Percentiles rank a stretch among this genome's conserved stretches.
Evolutionary conservation across 2,113 vertebrate genomes (phyloP).

Genomic region (Columbina picui): DNA sequence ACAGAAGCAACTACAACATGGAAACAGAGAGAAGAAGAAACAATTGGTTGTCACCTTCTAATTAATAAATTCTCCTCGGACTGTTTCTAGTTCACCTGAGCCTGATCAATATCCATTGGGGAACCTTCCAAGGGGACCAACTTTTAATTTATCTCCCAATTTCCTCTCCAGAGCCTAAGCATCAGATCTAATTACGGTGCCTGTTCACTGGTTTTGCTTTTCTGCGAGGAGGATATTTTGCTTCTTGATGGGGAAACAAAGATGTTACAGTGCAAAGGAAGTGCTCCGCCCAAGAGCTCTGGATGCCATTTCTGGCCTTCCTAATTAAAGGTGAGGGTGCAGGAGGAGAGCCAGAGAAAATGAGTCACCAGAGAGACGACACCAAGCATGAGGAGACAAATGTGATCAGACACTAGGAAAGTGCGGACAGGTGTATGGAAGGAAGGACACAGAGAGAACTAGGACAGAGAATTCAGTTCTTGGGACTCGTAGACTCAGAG

Average conservation of each 20-base stretch:
- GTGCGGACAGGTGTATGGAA: background rate
- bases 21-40: constrained; percentile 46
- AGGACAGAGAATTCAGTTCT: background rate
- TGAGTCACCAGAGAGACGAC: background rate
- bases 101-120: constrained; percentile 84
- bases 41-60: constrained; percentile 88
- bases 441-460: background rate
- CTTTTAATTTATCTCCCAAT: constrained; percentile 88
- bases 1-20: constrained; percentile 7
- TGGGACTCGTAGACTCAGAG: background rate
- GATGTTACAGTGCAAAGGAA: background rate
- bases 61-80: constrained; percentile 86
- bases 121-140: constrained; percentile 56
- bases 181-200: constrained; percentile 57
- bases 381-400: background rate
- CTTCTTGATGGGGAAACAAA: constrained; percentile 8
- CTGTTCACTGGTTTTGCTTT: constrained; percentile 48
- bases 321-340: background rate
- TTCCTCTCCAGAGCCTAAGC: constrained; percentile 66
- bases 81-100: constrained; percentile 69
- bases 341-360: background rate
- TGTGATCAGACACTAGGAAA: background rate
- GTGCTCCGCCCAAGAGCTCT: background rate
- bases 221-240: background rate
- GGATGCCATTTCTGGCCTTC: background rate